phyloP scores from a whole-genome alignment of 2,113 vertebrate species.

The Vireo altiloquus region DNA sequence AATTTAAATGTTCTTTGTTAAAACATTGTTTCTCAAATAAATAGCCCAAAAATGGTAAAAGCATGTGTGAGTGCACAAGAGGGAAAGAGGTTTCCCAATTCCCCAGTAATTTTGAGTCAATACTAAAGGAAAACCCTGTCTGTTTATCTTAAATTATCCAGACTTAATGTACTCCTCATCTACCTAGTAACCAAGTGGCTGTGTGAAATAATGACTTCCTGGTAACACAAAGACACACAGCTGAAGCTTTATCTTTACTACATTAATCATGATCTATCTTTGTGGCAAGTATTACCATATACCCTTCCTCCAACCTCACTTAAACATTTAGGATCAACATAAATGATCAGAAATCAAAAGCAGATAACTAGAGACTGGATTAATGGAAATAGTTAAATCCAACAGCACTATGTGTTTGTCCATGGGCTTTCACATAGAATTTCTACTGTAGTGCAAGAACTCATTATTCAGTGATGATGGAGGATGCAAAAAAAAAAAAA shows the following conservation, averaged over 20 bases:
- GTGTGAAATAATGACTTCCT: neutral
- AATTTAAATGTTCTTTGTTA: constrained; percentile 21
- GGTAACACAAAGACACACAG: neutral
- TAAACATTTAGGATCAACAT: neutral
- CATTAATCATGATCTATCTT: neutral
- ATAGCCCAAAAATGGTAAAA: neutral
- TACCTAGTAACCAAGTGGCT: neutral
- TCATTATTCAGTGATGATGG: neutral
- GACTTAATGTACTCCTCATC: neutral
- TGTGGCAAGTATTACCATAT: neutral
- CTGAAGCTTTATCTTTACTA: neutral
- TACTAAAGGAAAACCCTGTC: neutral
- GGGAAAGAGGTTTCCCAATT: neutral
- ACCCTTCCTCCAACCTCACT: neutral
- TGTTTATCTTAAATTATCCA: neutral
- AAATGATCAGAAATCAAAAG: neutral
- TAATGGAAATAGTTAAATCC: neutral
- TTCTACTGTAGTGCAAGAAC: neutral
- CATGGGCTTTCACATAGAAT: neutral
- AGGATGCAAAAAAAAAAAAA: neutral
- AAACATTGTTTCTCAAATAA: neutral
- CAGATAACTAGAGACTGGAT: neutral
- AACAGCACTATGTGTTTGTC: neutral
- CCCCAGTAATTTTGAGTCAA: neutral
- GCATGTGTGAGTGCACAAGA: neutral